phyloP scores from a whole-genome alignment of 2,888 invertebrate genomes.

The Sesia bembeciformis region DNA sequence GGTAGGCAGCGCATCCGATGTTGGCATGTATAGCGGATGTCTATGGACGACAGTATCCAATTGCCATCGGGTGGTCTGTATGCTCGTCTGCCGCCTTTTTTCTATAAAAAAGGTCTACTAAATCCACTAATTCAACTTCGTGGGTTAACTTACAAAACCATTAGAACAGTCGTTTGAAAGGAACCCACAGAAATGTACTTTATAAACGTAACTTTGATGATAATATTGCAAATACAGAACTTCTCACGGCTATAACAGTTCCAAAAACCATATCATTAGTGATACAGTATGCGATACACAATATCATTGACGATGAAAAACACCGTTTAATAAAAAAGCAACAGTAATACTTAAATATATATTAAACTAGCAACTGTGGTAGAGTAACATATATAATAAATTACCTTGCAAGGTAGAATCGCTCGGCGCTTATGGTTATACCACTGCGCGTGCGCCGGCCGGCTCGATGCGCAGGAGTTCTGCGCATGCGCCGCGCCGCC shows the following conservation, averaged over 20 bases:
- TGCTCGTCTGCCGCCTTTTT: no score
- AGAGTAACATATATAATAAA: not conserved
- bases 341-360: not conserved
- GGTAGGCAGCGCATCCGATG: no score
- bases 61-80: no score
- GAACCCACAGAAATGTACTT: not conserved
- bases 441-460: no score
- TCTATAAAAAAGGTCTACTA: not conserved
- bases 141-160: not conserved
- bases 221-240: constrained; percentile 10
- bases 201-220: constrained; percentile 8
- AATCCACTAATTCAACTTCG: not conserved
- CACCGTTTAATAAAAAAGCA: not conserved
- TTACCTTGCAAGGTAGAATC: no score
- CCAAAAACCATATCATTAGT: constrained; percentile 1
- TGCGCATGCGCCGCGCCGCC: no score
- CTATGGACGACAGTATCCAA: no score
- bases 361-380: not conserved
- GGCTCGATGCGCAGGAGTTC: no score
- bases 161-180: not conserved
- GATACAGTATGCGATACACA: not conserved
- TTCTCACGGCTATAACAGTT: constrained; percentile 3
- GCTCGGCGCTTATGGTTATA: no score
- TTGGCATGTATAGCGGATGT: no score
- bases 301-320: not conserved